Base-by-base conservation (phyloP, 2,113 vertebrate genomes). In the Collichthys lucidus region DNA sequence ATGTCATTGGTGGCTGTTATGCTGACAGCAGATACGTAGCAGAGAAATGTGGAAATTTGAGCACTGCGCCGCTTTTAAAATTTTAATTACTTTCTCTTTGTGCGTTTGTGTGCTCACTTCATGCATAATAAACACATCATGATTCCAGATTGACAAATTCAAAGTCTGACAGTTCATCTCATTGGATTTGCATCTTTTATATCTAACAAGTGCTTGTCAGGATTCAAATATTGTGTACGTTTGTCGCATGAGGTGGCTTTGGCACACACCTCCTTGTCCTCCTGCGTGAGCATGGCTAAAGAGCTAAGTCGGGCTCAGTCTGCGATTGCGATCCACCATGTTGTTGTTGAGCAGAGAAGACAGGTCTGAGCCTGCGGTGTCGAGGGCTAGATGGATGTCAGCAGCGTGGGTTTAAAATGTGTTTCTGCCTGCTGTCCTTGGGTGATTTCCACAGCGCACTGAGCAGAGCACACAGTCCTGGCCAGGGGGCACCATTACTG, bases 401-500 rank as follows among this genome's bases (percentile, higher is more conserved):
- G 88, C 76, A 52, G 86, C 61, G 66, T 83, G 86, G 88, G 86
- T 91, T 91, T 92, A 79, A 91, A 90, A 91, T 90, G 91, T 89
- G 86, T 92, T 89, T 84, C 84, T 88, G 78, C 79, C 84, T 67
- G 53, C 86, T 83, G 90, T 91, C 89, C 84, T 87, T 56, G 76
- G 84, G 84, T 88, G 86, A 82, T 89, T 91, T 91, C 90, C 86
- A 87, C 86, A 82, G 86, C 53, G 24, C 49, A 19, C 75, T 73
- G 79, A 90, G 85, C 77, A 79, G 83, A 89, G 90, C 72, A 53
- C 74, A 80, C 79, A 78, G 78, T 81, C 84, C 79, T 79, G 82
- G 90, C 92, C 89, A 81, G 76, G 74, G 87, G 91, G 87, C 89
- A 89, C 84, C 85, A 89, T 91, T 92, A 92, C 83, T 63, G 85